Evolutionary conservation across 2,113 vertebrate genomes (phyloP).

Genomic region (Micronycteris hirsuta): DNA sequence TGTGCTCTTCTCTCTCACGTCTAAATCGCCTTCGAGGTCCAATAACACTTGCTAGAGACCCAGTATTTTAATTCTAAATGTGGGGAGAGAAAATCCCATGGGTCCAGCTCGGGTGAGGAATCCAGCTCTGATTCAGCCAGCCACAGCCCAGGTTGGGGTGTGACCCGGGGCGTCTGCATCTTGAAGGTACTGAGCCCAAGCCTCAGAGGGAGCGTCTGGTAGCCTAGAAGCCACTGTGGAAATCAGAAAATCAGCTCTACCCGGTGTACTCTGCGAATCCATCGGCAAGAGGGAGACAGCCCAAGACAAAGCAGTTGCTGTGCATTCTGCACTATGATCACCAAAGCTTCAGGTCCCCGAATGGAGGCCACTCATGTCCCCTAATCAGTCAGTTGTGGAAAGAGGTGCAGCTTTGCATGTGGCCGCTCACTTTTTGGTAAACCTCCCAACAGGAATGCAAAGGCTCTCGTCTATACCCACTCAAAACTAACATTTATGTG

Average conservation of each 20-base stretch:
- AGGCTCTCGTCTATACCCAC: background rate
- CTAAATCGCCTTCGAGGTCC: background rate
- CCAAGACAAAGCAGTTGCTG: background rate
- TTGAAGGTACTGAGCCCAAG: background rate
- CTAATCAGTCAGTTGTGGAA: background rate
- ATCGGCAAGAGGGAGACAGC: background rate
- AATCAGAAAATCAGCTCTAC: background rate
- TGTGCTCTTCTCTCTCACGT: background rate
- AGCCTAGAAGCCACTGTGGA: background rate
- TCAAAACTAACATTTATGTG: background rate
- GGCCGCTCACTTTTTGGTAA: background rate
- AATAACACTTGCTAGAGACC: background rate
- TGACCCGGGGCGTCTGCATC: background rate
- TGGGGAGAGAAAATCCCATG: background rate
- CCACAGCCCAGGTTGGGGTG: fast-evolving
- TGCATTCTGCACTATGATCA: background rate
- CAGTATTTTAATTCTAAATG: background rate
- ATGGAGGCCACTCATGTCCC: background rate
- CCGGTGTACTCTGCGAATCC: background rate
- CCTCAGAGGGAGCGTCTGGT: background rate
- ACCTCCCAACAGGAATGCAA: background rate
- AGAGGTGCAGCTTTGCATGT: background rate
- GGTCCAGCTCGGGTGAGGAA: background rate
- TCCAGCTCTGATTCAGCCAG: background rate
- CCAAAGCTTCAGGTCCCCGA: background rate